These are phyloP conservation scores for Tychaedon coryphoeus DNA, from an alignment of 2,113 vertebrate species.

Conservation along the genomic window DNA sequence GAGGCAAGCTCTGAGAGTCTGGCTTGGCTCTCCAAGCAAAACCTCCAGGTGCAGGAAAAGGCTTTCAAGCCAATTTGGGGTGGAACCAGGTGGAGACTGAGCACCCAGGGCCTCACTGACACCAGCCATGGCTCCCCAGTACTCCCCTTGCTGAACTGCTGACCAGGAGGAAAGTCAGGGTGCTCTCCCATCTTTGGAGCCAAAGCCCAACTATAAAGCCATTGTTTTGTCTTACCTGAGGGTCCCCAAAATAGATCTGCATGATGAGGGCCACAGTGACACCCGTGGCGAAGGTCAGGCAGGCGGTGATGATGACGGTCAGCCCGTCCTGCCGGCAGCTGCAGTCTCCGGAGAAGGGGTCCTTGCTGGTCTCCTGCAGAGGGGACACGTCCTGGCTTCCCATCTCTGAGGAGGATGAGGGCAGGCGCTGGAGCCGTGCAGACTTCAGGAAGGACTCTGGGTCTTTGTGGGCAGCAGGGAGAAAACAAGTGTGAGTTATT, in stretches of 20 bases:
- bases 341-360: slow-evolving; percentile 90
- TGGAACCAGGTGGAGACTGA: neutral
- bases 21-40: accelerated
- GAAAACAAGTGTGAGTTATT: neutral
- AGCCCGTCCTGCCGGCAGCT: slow-evolving; percentile 91
- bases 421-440: slow-evolving; percentile 90
- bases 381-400: slow-evolving; percentile 87
- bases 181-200: neutral
- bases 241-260: slow-evolving; percentile 97
- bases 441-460: slow-evolving; percentile 93
- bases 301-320: slow-evolving; percentile 94
- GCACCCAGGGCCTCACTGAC: neutral
- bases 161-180: neutral
- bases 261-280: slow-evolving; percentile 94
- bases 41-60: neutral
- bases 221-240: slow-evolving; percentile 79
- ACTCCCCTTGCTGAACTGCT: neutral
- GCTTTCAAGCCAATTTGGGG: neutral
- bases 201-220: neutral
- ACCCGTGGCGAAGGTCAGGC: slow-evolving; percentile 91
- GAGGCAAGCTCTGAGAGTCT: neutral
- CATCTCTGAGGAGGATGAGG: slow-evolving; percentile 92
- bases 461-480: slow-evolving; percentile 74
- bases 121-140: neutral
- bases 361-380: slow-evolving; percentile 86